A percentile compares a stretch with the other conserved stretches of the same genome.
Evolutionary conservation across 2,888 invertebrate genomes (phyloP).

Genomic region (Acanthosepion esculentum): DNA sequence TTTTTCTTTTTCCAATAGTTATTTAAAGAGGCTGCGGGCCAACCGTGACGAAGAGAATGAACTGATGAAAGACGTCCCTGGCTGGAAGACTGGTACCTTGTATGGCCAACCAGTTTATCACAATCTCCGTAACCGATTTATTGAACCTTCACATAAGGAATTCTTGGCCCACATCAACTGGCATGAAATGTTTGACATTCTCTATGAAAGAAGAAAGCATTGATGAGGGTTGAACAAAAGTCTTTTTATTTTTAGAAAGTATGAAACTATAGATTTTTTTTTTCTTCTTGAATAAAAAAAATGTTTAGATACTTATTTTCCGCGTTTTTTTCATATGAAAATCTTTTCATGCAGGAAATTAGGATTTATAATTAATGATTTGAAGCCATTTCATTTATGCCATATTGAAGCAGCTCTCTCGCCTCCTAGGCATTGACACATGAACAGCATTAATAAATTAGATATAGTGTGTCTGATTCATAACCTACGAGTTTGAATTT

Average conservation of each 20-base stretch:
- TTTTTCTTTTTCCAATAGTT: conserved; percentile 74
- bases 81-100: conserved; percentile 93
- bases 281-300: background rate
- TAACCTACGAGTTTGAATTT: too few relatives aligned
- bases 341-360: background rate
- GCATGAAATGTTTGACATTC: conserved; percentile 38
- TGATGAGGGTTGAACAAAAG: background rate
- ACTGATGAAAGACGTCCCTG: conserved; percentile 91
- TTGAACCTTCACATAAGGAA: conserved; percentile 82
- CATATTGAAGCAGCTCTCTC: too few relatives aligned
- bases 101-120: conserved; percentile 89
- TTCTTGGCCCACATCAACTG: conserved; percentile 79
- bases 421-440: too few relatives aligned
- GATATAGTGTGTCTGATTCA: too few relatives aligned
- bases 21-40: conserved; percentile 84
- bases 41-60: conserved; percentile 89
- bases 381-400: too few relatives aligned
- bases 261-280: background rate
- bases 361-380: too few relatives aligned
- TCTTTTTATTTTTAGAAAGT: background rate
- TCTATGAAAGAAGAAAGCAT: conserved; percentile 39
- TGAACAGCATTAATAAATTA: too few relatives aligned
- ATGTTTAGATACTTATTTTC: background rate
- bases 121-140: conserved; percentile 80
- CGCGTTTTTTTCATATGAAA: background rate